Base-by-base conservation (phyloP, 2,888 invertebrate species). In the Athripsodes cinereus region DNA sequence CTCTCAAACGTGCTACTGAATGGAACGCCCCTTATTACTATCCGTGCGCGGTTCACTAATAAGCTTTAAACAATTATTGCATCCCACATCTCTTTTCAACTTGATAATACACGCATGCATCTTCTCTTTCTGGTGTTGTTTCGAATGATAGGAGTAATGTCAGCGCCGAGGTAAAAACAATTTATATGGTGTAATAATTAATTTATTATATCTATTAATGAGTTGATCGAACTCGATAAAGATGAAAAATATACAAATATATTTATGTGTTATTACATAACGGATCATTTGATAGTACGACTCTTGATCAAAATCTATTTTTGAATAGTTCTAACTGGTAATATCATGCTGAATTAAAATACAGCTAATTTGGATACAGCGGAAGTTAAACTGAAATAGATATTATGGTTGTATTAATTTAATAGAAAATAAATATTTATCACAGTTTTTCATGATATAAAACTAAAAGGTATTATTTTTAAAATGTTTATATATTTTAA, bases 11-110 rank as follows among this genome's bases (percentile, higher is more conserved):
- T 22, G 62, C 62, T 62, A 62, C 62, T 58, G 62, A 60, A 62
- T 49, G 62, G 31, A 60, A 62, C 62, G 62, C 62, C 62, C 62
- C 62, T 59, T 62, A 62, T 62, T 60, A 62, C 58, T 60, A 59
- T 62, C 57, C 51, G 59, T 58, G 55, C 60, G 52, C 62, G 52
- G 62, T 58, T 60, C 56, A 53, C 60, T 62, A 62, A 62, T 62
- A 62, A 62, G 62, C 60, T 60, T 62, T 53, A 60, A 62, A 62
- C 60, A 58, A 62, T 62, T 62, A 60, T 60, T 62, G 48, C 44
- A 40, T 46, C 55, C 19, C 22, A 31, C 44, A 44, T 59, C 58
- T 55, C 58, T 40, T 51, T 55, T 47, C 16, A 46, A 22, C 55
- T 47, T 52, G 44, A 19, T 22, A 40, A 47, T 40, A 44, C 21